Evolutionary conservation across 2,888 invertebrate genomes (phyloP).

Genomic region (Teleogryllus oceanicus): DNA sequence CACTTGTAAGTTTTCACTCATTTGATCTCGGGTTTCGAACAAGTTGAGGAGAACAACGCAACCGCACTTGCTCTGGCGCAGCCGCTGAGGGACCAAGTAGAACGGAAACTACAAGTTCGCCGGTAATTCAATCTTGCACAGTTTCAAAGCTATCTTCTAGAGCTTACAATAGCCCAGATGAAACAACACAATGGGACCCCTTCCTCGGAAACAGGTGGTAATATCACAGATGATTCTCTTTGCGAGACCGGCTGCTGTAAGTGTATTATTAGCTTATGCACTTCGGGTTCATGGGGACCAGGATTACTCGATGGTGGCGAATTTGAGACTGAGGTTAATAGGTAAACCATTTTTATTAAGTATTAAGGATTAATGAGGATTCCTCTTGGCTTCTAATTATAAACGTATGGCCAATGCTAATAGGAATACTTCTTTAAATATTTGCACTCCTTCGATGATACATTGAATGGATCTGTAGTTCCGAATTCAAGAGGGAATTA

Average conservation of each 20-base stretch:
- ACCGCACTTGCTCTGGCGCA: background rate
- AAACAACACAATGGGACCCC: background rate
- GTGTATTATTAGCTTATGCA: too few relatives aligned
- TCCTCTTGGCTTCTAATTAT: too few relatives aligned
- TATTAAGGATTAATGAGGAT: too few relatives aligned
- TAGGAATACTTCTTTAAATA: too few relatives aligned
- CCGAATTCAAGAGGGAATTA: too few relatives aligned
- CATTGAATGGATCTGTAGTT: too few relatives aligned
- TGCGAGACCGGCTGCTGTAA: background rate
- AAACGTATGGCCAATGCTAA: too few relatives aligned
- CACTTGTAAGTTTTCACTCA: slow-evolving; percentile 10
- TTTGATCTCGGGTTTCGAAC: slow-evolving; percentile 9
- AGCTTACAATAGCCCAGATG: background rate
- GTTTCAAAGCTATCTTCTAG: slow-evolving; percentile 6
- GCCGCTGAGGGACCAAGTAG: background rate
- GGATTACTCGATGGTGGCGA: too few relatives aligned
- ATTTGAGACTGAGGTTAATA: too few relatives aligned
- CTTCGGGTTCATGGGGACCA: too few relatives aligned
- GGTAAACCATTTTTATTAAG: too few relatives aligned
- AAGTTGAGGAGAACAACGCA: slow-evolving; percentile 9
- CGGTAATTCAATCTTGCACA: background rate
- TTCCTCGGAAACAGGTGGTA: background rate
- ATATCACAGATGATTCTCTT: background rate
- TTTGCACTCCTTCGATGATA: too few relatives aligned
- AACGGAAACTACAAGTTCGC: slow-evolving; percentile 10